Conservation (phyloP, 2,888 invertebrate species). For the Torymus tubicola region DNA sequence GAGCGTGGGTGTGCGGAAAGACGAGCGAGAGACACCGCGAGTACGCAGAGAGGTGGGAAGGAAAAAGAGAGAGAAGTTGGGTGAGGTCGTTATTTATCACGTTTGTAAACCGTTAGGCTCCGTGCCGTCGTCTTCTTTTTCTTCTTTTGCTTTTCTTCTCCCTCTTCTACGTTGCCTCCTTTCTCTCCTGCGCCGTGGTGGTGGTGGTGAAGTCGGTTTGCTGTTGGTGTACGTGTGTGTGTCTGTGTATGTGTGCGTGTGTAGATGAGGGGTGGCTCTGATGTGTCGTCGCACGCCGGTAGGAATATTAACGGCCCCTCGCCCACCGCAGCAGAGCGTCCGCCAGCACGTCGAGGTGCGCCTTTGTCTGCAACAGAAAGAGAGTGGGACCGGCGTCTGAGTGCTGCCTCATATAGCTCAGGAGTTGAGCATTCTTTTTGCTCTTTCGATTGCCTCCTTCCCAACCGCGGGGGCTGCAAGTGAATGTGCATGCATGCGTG, state of each 20-base stretch:
- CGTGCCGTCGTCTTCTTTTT: background rate
- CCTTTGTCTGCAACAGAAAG: conserved; percentile 89
- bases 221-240: conserved; percentile 12
- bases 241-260: conserved; percentile 13
- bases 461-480: too few species aligned
- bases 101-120: conserved; percentile 41
- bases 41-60: background rate
- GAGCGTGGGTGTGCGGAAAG: too few species aligned
- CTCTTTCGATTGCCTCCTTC: too few species aligned
- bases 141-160: background rate
- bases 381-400: conserved; percentile 10
- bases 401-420: too few species aligned
- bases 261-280: background rate
- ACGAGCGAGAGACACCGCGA: too few species aligned
- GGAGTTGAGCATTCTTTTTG: too few species aligned
- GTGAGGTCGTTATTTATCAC: conserved; percentile 21
- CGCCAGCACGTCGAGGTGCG: conserved; percentile 95
- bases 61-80: background rate
- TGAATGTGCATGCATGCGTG: too few species aligned
- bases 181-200: background rate
- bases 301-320: conserved; percentile 86
- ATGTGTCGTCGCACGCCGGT: background rate
- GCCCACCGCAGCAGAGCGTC: conserved; percentile 96
- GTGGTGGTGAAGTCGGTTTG: too few species aligned
- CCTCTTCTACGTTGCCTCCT: background rate